phyloP scores from a whole-genome alignment of 1,140 invertebrate species.

The Macrobrachium rosenbergii region DNA sequence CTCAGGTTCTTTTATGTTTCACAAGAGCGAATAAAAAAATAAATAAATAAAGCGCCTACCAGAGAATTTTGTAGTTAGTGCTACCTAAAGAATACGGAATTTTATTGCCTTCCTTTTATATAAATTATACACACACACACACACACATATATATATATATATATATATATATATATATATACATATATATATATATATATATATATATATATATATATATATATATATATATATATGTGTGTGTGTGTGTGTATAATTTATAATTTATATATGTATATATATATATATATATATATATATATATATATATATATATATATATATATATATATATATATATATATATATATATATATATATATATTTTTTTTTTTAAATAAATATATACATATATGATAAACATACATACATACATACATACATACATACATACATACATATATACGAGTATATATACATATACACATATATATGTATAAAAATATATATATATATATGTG shows the following conservation, averaged over 20 bases:
- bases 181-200: constrained; percentile 2
- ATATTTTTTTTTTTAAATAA: neutral
- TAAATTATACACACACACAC: too few species aligned
- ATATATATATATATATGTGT: neutral
- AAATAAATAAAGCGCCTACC: too few species aligned
- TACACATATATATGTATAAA: neutral
- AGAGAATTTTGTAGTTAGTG: too few species aligned
- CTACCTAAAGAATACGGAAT: too few species aligned
- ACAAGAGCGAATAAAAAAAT: too few species aligned
- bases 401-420: neutral
- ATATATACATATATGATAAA: neutral
- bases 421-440: neutral
- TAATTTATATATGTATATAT: neutral
- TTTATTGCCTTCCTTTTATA: too few species aligned
- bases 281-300: constrained; percentile 19
- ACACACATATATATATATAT: too few species aligned
- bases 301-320: constrained; percentile 6
- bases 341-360: neutral
- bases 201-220: constrained; percentile 7
- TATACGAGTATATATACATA: neutral
- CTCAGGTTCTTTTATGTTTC: too few species aligned
- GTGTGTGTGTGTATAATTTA: too few species aligned
- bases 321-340: neutral
- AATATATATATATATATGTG: neutral
- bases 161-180: constrained; percentile 19